Evolutionary conservation across 2,113 vertebrate species (phyloP).

Genomic region (Ailurus styani): DNA sequence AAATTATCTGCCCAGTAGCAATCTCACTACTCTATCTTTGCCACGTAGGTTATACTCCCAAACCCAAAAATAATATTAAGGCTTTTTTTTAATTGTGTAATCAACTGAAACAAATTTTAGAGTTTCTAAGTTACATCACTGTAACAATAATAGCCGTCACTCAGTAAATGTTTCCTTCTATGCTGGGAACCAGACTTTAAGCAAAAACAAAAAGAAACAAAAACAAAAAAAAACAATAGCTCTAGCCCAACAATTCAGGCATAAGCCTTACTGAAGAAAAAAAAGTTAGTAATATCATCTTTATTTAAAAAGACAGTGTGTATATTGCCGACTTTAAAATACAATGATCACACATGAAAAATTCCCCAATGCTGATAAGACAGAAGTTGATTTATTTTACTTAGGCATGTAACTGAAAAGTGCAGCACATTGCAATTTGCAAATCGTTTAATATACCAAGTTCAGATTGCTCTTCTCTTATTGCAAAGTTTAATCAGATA

Average conservation of each 20-base stretch:
- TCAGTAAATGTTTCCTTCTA: neutral
- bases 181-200: neutral
- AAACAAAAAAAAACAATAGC: neutral
- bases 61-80: neutral
- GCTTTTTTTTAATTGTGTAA: neutral
- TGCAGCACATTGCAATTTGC: conserved; percentile 21
- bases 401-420: conserved; percentile 5
- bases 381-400: conserved; percentile 45
- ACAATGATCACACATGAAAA: conserved; percentile 31
- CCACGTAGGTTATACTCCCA: neutral
- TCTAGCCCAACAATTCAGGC: neutral
- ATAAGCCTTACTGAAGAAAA: neutral
- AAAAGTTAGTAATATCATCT: conserved; percentile 17
- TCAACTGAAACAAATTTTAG: neutral
- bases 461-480: conserved; percentile 3
- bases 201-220: neutral
- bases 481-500: conserved; percentile 36
- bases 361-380: conserved; percentile 1
- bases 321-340: conserved; percentile 15
- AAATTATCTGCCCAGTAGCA: neutral
- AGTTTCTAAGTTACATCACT: neutral
- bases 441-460: conserved; percentile 33
- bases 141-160: neutral
- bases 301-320: conserved; percentile 30
- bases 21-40: neutral